Evolutionary conservation across 2,113 vertebrate species (phyloP).

Genomic region (Siniperca knerii): DNA sequence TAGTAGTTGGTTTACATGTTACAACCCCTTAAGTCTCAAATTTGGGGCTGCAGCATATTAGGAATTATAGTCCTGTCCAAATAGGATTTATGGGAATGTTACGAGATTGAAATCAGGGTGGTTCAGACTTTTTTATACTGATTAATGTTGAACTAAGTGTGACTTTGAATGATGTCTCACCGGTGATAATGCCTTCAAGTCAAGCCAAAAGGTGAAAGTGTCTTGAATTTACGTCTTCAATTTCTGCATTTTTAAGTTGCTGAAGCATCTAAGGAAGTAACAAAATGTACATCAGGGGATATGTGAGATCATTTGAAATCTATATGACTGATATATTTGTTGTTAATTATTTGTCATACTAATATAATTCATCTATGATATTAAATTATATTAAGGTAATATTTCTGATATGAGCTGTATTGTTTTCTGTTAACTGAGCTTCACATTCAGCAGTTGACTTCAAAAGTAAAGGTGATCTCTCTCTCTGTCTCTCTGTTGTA

Average conservation of each 20-base stretch:
- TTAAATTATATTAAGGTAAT: slow-evolving; percentile 38
- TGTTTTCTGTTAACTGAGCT: slow-evolving; percentile 14
- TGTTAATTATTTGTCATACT: slow-evolving; percentile 26
- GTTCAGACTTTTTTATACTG: slow-evolving; percentile 19
- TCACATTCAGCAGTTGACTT: slow-evolving; percentile 11
- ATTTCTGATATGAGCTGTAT: slow-evolving; percentile 28
- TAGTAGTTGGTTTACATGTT: slow-evolving; percentile 30
- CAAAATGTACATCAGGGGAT: slow-evolving; percentile 26
- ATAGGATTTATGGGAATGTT: slow-evolving; percentile 15
- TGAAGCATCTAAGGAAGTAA: slow-evolving; percentile 2
- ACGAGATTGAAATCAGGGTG: slow-evolving; percentile 32
- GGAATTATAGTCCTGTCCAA: slow-evolving; percentile 6
- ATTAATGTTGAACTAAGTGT: slow-evolving; percentile 26
- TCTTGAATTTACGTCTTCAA: slow-evolving; percentile 32
- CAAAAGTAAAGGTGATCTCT: neutral
- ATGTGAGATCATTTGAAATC: slow-evolving; percentile 42
- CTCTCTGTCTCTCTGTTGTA: neutral
- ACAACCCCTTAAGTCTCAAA: neutral
- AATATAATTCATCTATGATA: slow-evolving; percentile 25
- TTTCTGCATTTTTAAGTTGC: slow-evolving; percentile 15
- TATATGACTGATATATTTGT: neutral
- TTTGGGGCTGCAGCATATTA: slow-evolving; percentile 2
- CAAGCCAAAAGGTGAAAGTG: slow-evolving; percentile 34
- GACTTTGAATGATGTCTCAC: slow-evolving; percentile 24
- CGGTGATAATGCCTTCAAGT: slow-evolving; percentile 42